Conservation (phyloP, 1,140 invertebrate species). For the Whitmania pigra region DNA sequence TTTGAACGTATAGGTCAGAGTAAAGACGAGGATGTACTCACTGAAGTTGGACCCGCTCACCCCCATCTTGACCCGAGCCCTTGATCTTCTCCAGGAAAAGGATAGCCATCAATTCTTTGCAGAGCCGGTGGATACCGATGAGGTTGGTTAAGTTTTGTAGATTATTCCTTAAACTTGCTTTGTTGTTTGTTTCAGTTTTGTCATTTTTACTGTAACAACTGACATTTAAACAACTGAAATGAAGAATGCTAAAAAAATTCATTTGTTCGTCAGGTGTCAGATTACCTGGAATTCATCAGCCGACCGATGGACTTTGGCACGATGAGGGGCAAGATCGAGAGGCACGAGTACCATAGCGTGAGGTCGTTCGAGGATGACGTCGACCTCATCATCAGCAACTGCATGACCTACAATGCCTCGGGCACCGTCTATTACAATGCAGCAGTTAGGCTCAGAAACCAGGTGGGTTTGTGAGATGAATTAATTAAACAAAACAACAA, state of each 20-base stretch:
- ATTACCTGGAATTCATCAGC: constrained; percentile 83
- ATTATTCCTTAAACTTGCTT: no score
- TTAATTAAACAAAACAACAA: no score
- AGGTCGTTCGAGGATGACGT: constrained; percentile 79
- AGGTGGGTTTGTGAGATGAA: constrained; percentile 35
- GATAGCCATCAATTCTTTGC: constrained; percentile 79
- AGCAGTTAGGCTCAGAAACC: constrained; percentile 71
- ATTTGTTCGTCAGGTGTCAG: constrained; percentile 54
- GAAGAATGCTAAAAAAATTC: background rate
- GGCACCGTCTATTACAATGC: constrained; percentile 70
- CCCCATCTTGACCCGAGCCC: constrained; percentile 54
- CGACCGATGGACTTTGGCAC: constrained; percentile 91
- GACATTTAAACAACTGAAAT: background rate
- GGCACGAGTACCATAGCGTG: constrained; percentile 63
- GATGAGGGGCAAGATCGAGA: constrained; percentile 64
- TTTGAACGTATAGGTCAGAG: no score
- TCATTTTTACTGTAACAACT: no score
- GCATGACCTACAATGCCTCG: constrained; percentile 82
- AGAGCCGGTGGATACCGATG: constrained; percentile 76
- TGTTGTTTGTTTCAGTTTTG: background rate
- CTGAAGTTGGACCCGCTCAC: constrained; percentile 51
- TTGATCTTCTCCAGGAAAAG: constrained; percentile 62
- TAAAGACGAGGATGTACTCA: no score
- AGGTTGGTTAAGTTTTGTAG: constrained; percentile 44
- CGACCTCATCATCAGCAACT: constrained; percentile 84